Conservation (phyloP, 2,113 vertebrate species). For the Boleophthalmus pectinirostris region DNA sequence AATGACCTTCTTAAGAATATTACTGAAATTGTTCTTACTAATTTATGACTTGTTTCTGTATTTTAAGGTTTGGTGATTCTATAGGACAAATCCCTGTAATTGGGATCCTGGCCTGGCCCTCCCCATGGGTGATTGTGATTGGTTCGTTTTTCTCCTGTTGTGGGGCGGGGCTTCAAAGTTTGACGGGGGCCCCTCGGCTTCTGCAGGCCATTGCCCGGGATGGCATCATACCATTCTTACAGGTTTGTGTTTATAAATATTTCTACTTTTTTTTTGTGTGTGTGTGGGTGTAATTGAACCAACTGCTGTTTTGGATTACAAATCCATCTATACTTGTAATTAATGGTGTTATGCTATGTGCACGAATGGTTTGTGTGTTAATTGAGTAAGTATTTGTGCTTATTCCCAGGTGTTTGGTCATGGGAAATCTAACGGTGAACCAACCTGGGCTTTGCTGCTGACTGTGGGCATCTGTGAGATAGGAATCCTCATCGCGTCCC, state of each 20-base stretch:
- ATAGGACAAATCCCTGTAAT: slow-evolving; percentile 80
- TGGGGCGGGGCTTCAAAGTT: slow-evolving; percentile 93
- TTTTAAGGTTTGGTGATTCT: slow-evolving; percentile 6
- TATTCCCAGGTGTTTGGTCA: slow-evolving; percentile 89
- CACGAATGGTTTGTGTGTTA: not conserved
- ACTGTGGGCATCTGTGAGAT: slow-evolving; percentile 93
- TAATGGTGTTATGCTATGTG: no score
- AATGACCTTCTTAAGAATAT: not conserved
- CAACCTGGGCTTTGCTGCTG: slow-evolving; percentile 93
- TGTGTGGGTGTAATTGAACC: not conserved
- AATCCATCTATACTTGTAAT: no score
- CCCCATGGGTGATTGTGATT: slow-evolving; percentile 95
- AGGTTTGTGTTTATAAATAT: slow-evolving; percentile 69
- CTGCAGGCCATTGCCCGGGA: slow-evolving; percentile 94
- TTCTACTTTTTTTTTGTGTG: no score
- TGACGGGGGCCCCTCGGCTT: slow-evolving; percentile 91
- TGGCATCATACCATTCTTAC: slow-evolving; percentile 89
- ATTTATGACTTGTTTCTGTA: not conserved
- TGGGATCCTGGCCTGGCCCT: slow-evolving; percentile 92
- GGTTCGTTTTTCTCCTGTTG: slow-evolving; percentile 97
- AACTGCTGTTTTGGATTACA: no score
- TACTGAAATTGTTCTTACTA: not conserved
- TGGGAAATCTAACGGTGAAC: slow-evolving; percentile 92
- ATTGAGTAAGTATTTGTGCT: not conserved
- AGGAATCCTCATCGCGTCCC: slow-evolving; percentile 92